phyloP scores from a whole-genome alignment of 64 coral and sea anemone species.

The Exaiptasia diaphana region DNA sequence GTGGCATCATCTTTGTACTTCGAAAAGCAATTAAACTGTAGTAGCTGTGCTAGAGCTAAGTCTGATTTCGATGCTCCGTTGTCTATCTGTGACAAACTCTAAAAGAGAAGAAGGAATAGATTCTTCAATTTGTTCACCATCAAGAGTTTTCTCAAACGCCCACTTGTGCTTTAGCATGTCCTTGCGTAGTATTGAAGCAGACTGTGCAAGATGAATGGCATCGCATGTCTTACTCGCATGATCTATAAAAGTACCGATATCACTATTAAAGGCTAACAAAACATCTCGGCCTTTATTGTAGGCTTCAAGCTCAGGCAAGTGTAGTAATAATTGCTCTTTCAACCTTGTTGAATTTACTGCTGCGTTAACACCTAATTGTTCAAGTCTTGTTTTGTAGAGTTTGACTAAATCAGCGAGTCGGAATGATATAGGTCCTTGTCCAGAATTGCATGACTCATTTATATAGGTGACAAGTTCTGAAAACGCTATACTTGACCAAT shows the following conservation, averaged over 20 bases:
- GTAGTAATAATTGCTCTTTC: conserved; percentile 30
- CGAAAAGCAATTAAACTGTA: conserved; percentile 52
- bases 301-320: conserved; percentile 8
- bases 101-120: conserved; percentile 29
- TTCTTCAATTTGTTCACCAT: conserved; percentile 28
- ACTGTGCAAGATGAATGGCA: not conserved
- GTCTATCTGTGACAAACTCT: conserved; percentile 29
- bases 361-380: conserved; percentile 22
- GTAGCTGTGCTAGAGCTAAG: conserved; percentile 35
- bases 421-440: conserved; percentile 12
- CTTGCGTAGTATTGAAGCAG: conserved; percentile 20
- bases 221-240: conserved; percentile 34
- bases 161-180: conserved; percentile 32
- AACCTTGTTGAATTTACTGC: conserved; percentile 40
- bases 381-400: conserved; percentile 44
- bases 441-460: conserved; percentile 41
- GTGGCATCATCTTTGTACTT: conserved; percentile 48
- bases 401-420: conserved; percentile 21
- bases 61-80: conserved; percentile 39
- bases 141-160: conserved; percentile 15
- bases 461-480: conserved; percentile 64
- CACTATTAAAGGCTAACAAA: conserved; percentile 2
- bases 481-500: conserved; percentile 19
- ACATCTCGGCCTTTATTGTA: not conserved
- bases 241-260: conserved; percentile 17